These are phyloP conservation scores for Leucosticte australis DNA, from an alignment of 2,113 vertebrate genomes.

Conservation along the genomic window DNA sequence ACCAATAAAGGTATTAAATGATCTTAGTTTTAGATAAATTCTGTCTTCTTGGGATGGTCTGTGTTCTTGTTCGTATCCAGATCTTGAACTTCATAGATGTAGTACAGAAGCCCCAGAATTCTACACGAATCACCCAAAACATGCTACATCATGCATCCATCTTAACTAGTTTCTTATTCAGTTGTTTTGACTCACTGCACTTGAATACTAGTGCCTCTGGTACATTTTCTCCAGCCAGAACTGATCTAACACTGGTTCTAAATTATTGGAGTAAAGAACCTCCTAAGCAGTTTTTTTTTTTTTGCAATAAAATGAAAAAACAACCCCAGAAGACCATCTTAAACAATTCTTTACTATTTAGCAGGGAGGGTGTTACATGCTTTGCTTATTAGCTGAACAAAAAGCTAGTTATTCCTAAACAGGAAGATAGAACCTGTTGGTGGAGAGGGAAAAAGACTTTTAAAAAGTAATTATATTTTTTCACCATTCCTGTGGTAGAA, in stretches of 20 bases:
- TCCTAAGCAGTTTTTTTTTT: not conserved
- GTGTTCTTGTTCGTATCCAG: not conserved
- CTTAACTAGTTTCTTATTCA: not conserved
- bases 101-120: not conserved
- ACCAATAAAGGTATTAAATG: not conserved
- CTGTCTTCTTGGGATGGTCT: not conserved
- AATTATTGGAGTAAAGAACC: not conserved
- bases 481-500: not conserved
- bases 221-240: not conserved
- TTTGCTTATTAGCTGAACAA: not conserved
- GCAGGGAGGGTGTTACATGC: not conserved
- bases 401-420: not conserved
- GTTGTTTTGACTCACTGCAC: not conserved
- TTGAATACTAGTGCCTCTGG: not conserved
- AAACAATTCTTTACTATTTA: not conserved
- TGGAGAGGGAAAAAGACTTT: not conserved
- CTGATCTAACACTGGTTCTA: not conserved
- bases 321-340: not conserved
- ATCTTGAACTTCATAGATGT: not conserved
- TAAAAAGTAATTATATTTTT: not conserved
- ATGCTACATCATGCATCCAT: accelerated
- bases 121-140: not conserved
- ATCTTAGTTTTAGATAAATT: not conserved
- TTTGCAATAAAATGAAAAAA: not conserved
- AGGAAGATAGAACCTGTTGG: not conserved